Conservation (phyloP, 2,113 vertebrate species). For the Poeciliopsis turrubarensis region DNA sequence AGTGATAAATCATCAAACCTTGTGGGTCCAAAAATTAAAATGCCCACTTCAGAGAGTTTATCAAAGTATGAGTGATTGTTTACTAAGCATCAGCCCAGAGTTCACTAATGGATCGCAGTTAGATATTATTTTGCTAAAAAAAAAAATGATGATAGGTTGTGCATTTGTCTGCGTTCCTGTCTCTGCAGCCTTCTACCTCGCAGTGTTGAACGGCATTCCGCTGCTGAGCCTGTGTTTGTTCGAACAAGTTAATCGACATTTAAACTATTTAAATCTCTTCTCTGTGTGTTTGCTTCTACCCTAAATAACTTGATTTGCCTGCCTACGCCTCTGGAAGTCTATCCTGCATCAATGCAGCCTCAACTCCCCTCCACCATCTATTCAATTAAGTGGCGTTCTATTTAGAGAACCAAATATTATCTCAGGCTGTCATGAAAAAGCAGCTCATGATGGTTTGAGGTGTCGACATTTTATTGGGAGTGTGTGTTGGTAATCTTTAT, state of each 20-base stretch:
- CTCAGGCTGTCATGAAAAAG: conserved; percentile 43
- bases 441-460: conserved; percentile 24
- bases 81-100: conserved; percentile 46
- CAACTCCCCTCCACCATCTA: conserved; percentile 23
- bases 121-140: conserved; percentile 62
- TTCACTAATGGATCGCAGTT: conserved; percentile 62
- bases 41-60: conserved; percentile 34
- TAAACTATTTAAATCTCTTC: conserved; percentile 24
- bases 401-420: conserved; percentile 47
- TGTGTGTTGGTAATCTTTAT: background rate
- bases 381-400: conserved; percentile 43
- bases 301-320: conserved; percentile 23
- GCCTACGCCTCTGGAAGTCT: conserved; percentile 1
- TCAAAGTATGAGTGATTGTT: conserved; percentile 36
- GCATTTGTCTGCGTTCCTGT: conserved; percentile 46
- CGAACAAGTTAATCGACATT: conserved; percentile 41
- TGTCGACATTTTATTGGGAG: conserved; percentile 13
- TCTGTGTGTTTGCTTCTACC: background rate
- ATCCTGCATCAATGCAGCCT: background rate
- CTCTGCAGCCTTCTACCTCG: conserved; percentile 24
- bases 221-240: conserved; percentile 24
- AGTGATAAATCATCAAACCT: conserved; percentile 19
- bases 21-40: conserved; percentile 47
- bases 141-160: conserved; percentile 33
- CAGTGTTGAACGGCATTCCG: background rate